Evolutionary conservation across 2,113 vertebrate species (phyloP).

Genomic region (Nansenia antarctica): DNA sequence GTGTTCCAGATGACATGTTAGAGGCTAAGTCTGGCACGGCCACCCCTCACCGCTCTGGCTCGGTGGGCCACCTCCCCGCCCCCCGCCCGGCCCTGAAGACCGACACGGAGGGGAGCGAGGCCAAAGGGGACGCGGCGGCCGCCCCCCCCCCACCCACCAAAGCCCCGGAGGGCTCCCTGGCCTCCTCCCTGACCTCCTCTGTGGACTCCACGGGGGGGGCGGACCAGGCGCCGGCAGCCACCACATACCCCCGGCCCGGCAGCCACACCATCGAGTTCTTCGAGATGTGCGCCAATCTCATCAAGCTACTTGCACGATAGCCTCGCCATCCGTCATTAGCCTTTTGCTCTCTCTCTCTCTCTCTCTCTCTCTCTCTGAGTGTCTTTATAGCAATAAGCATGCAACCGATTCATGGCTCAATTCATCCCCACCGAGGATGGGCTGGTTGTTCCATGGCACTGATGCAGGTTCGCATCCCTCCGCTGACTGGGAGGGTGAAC

Average conservation of each 20-base stretch:
- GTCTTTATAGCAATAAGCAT: constrained; percentile 97
- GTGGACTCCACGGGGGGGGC: constrained; percentile 84
- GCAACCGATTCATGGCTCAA: constrained; percentile 84
- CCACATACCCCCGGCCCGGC: constrained; percentile 88
- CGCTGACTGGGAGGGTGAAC: constrained; percentile 25
- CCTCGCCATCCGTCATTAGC: constrained; percentile 70
- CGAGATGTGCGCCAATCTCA: constrained; percentile 99
- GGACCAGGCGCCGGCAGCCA: constrained; percentile 21
- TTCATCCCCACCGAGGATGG: constrained; percentile 81
- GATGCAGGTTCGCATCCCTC: constrained; percentile 69
- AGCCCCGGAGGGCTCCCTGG: constrained; percentile 83
- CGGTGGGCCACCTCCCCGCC: constrained; percentile 87
- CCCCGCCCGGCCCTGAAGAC: constrained; percentile 84
- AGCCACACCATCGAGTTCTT: constrained; percentile 99
- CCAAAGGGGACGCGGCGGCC: constrained; percentile 67
- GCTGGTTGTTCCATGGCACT: constrained; percentile 77
- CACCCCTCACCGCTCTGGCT: constrained; percentile 91
- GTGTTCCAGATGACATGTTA: constrained; percentile 85
- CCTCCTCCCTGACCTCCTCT: constrained; percentile 89
- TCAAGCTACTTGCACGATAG: constrained; percentile 98
- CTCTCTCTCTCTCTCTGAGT: constrained; percentile 71
- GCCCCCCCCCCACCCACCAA: constrained; percentile 69
- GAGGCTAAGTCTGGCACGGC: constrained; percentile 91
- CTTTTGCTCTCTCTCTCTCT: constrained; percentile 38
- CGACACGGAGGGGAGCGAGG: constrained; percentile 80